Evolutionary conservation across 2,797 vertebrate species (phyloP).

Genomic region (Gambelia wislizenii): DNA sequence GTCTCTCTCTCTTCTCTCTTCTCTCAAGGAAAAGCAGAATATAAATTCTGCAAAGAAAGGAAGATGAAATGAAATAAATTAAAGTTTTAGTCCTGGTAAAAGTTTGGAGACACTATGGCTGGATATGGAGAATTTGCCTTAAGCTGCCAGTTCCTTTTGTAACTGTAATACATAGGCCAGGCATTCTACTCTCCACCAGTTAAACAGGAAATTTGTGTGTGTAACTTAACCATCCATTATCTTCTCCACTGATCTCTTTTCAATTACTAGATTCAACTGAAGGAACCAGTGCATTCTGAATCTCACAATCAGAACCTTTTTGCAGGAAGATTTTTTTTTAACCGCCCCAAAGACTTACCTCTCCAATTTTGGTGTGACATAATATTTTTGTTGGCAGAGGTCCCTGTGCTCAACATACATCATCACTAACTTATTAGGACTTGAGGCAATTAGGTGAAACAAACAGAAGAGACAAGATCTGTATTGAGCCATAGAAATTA

Average conservation of each 20-base stretch:
- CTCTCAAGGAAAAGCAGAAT: not conserved
- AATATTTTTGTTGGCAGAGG: constrained; percentile 93
- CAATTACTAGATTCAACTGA: constrained; percentile 41
- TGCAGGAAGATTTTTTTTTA: constrained; percentile 70
- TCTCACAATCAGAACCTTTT: constrained; percentile 78
- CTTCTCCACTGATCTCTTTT: constrained; percentile 49
- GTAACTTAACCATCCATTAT: not conserved
- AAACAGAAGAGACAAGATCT: constrained; percentile 95
- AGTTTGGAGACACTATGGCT: not conserved
- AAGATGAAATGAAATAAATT: not conserved
- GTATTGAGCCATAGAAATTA: constrained; percentile 82
- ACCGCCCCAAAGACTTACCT: constrained; percentile 80
- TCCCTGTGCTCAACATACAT: constrained; percentile 90
- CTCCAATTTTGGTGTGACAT: constrained; percentile 81
- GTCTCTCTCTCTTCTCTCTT: not conserved
- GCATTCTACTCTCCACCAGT: constrained; percentile 1
- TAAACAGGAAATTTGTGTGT: constrained; percentile 10
- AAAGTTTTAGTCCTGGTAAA: not conserved
- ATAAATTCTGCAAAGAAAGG: not conserved
- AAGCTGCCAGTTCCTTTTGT: not conserved
- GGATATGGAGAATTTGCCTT: not conserved
- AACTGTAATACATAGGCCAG: not conserved
- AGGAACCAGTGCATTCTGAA: constrained; percentile 69
- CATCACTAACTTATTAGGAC: constrained; percentile 99
- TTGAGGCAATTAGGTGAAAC: constrained; percentile 97